Evolutionary conservation across 2,797 vertebrate species (phyloP).

Genomic region (Podargus strigoides): DNA sequence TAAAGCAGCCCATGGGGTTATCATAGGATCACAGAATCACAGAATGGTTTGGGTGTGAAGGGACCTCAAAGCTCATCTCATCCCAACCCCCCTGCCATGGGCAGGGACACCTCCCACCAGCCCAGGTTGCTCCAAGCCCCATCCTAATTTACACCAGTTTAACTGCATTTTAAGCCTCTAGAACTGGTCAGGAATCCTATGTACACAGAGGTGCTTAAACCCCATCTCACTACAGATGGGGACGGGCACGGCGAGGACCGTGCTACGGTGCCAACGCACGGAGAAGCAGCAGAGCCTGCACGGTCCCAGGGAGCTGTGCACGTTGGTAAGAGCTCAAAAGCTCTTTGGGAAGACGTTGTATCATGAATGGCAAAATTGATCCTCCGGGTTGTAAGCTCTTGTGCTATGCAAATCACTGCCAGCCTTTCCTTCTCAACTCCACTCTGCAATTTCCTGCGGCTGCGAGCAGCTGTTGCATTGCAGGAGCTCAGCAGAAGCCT

Average conservation of each 20-base stretch:
- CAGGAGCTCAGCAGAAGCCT: background rate
- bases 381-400: background rate
- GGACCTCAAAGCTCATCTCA: too few species aligned
- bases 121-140: too few species aligned
- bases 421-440: background rate
- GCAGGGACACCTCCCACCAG: too few species aligned
- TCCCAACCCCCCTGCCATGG: too few species aligned
- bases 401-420: background rate
- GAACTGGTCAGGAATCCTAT: background rate
- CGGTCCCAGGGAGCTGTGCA: background rate
- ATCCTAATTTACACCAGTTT: background rate
- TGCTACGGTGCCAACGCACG: rapidly evolving
- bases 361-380: background rate
- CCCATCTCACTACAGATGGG: rapidly evolving
- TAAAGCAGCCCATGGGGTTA: background rate
- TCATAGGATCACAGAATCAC: too few species aligned
- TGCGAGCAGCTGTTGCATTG: background rate
- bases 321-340: background rate
- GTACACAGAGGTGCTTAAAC: rapidly evolving
- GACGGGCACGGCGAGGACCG: rapidly evolving
- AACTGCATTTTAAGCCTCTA: too few species aligned
- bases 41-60: too few species aligned
- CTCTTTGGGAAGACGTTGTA: background rate
- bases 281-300: background rate
- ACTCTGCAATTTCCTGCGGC: background rate